Percentiles rank a stretch among this genome's conserved stretches.
phyloP scores from a whole-genome alignment of 2,888 invertebrate species.

The Drosophila niveifrons region DNA sequence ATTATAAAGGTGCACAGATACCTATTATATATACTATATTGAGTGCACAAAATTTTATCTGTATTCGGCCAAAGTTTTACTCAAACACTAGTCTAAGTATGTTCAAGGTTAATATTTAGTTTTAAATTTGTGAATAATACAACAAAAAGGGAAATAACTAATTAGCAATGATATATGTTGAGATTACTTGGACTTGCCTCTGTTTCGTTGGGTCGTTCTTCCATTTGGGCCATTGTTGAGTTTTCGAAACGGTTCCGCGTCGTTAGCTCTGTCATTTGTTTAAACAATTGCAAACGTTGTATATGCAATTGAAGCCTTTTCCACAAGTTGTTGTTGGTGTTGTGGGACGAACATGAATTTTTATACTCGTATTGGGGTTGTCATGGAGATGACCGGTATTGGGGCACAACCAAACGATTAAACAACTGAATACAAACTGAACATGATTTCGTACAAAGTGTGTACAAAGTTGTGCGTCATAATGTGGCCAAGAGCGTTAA shows the following conservation, averaged over 20 bases:
- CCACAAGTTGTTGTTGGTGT: slow-evolving; percentile 25
- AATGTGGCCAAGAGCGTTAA: slow-evolving; percentile 21
- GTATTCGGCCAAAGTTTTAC: slow-evolving; percentile 1
- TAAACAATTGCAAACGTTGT: slow-evolving; percentile 3
- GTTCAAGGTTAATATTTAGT: slow-evolving; percentile 34
- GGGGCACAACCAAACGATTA: slow-evolving; percentile 82
- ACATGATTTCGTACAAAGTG: slow-evolving; percentile 41
- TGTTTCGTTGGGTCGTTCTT: slow-evolving; percentile 68
- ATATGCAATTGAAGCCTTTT: slow-evolving; percentile 16
- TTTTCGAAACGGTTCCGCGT: slow-evolving; percentile 60
- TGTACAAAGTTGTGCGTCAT: slow-evolving; percentile 14
- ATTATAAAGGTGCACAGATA: slow-evolving; percentile 24
- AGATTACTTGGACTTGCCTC: slow-evolving; percentile 70
- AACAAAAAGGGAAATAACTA: not conserved
- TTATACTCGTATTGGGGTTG: slow-evolving; percentile 43
- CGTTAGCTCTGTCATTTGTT: slow-evolving; percentile 35
- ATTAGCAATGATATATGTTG: not conserved
- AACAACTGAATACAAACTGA: slow-evolving; percentile 81
- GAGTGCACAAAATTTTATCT: not conserved
- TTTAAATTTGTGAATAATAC: not conserved
- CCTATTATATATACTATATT: not conserved
- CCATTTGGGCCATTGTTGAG: slow-evolving; percentile 74
- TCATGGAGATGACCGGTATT: slow-evolving; percentile 63
- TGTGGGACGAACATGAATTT: slow-evolving; percentile 24
- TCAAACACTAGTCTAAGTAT: slow-evolving; percentile 15